A percentile compares a stretch with the other conserved stretches of the same genome.
Evolutionary conservation across 2,113 vertebrate species (phyloP).

Genomic region (Crotophaga sulcirostris): DNA sequence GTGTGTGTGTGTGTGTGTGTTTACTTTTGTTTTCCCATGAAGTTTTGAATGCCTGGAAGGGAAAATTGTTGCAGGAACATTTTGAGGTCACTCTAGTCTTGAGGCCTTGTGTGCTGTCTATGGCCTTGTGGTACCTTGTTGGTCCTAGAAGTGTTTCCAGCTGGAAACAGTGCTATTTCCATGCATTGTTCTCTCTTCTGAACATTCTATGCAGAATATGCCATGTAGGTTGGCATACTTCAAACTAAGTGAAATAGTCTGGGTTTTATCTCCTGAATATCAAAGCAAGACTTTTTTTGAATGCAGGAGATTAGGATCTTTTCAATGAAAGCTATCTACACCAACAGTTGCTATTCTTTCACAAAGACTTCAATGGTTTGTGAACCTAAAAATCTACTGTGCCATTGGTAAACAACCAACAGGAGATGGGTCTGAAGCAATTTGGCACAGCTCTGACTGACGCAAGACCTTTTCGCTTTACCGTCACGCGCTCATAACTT

Average conservation of each 20-base stretch:
- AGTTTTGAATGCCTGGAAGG: neutral
- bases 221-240: neutral
- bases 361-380: neutral
- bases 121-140: neutral
- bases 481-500: neutral
- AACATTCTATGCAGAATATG: neutral
- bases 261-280: neutral
- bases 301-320: neutral
- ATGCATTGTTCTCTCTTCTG: neutral
- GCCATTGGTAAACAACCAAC: neutral
- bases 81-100: neutral
- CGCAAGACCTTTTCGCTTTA: neutral
- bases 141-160: neutral
- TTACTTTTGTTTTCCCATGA: neutral
- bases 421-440: neutral
- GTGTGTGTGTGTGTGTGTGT: rapidly evolving
- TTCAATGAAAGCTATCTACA: neutral
- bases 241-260: neutral
- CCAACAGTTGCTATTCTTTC: neutral
- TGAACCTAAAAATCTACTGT: neutral
- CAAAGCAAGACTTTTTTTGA: neutral
- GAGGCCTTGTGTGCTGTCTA: neutral
- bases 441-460: neutral
- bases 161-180: neutral
- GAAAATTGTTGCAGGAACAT: neutral